Base-by-base conservation (phyloP, 2,113 vertebrate genomes). In the Sturnus vulgaris region DNA sequence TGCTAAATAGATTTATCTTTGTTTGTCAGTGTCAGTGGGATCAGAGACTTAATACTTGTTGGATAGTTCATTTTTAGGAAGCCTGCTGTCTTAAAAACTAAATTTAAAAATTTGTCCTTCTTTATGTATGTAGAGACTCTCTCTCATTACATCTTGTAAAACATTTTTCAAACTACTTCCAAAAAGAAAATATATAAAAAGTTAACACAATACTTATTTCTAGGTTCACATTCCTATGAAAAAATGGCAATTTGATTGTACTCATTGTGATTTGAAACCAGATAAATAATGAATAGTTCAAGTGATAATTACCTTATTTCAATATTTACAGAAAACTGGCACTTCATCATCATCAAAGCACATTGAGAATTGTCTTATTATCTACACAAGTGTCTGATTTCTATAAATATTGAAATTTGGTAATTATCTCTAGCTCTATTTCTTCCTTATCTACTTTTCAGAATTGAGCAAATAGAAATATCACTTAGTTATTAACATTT, bases 261-360 rank as follows among this genome's bases (percentile, higher is more conserved):
- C 95, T 97, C 76, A 69, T 44, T 85, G 65, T 69, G 95, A 94
- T 95, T 75, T 91, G 63, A 97, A 98, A 96, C 33, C 69, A 93
- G 86, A 97, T 96, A 97, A 97, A 97, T 96, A 96, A 97, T 93
- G 92, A 97, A 95, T 93, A 94, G 94, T 95, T 94, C 79, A 94
- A 94, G 83, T 37, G 88, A 97, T 97, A 97, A 97, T 96, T 93
- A 93, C 69, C 72, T 97, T 95, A 94, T 97, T 97, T 98, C 94
- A 97, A 96, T 97, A 97, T 98, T 97, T 98, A 96, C 97, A 97
- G 93, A 97, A 97, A 97, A 94, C 70, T 85, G 69, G 72, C 84
- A 97, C 95, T 98, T 96, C 79, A 92, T 95, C 97, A 84, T 93
- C 92, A 97, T 97, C 97, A 98, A 95, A 97, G 84, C 70, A 96